These are phyloP conservation scores for Zaprionus inermis DNA, from an alignment of 1,140 invertebrate species.

Conservation along the genomic window DNA sequence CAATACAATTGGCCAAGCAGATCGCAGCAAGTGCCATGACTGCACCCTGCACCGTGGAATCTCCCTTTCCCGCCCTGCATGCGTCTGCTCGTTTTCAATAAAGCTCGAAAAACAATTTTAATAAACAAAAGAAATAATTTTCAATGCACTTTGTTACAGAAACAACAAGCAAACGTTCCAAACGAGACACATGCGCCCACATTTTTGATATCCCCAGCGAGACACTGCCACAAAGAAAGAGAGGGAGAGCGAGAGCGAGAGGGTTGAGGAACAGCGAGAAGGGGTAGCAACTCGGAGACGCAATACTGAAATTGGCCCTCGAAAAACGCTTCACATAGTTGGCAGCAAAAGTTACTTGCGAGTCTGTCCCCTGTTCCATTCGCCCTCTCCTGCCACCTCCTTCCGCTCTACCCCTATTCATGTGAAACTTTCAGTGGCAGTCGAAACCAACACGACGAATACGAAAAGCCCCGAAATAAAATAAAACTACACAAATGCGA, in stretches of 20 bases:
- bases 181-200: conserved; percentile 46
- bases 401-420: not conserved
- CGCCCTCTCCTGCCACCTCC: not conserved
- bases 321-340: conserved; percentile 44
- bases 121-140: conserved; percentile 55
- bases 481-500: conserved; percentile 6
- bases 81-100: conserved; percentile 40
- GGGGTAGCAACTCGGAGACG: conserved; percentile 2
- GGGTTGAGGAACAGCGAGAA: not conserved
- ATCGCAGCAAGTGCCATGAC: conserved; percentile 16
- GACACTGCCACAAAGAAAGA: conserved; percentile 6
- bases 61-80: not conserved
- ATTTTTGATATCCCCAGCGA: conserved; percentile 26
- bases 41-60: not conserved
- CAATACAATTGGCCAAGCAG: not conserved
- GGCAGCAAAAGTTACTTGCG: conserved; percentile 44
- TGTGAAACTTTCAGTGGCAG: conserved; percentile 37
- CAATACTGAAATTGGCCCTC: conserved; percentile 35
- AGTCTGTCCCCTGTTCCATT: conserved; percentile 7
- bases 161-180: conserved; percentile 10
- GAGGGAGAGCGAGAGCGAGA: not conserved
- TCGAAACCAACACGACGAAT: conserved; percentile 28
- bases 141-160: conserved; percentile 47
- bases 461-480: conserved; percentile 19
- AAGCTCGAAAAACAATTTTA: conserved; percentile 50